These are phyloP conservation scores for Rallus limicola DNA, from an alignment of 2,113 vertebrate species.

Conservation along the genomic window DNA sequence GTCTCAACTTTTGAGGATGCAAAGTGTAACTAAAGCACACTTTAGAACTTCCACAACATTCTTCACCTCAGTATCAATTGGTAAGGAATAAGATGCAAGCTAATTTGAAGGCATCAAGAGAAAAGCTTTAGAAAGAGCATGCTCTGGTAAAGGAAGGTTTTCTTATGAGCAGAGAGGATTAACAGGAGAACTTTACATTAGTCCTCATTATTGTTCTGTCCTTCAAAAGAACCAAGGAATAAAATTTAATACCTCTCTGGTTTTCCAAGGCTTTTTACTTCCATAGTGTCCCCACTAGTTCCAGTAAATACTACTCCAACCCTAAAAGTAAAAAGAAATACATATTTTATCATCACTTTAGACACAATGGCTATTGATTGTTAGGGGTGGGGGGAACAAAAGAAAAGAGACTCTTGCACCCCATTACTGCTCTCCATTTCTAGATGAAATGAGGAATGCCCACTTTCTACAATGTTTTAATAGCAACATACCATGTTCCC, in stretches of 20 bases:
- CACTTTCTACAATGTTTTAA: not conserved
- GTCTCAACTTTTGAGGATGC: not conserved
- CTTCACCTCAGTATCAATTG: not conserved
- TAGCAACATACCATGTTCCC: not conserved
- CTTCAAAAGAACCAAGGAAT: not conserved
- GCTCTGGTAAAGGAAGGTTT: not conserved
- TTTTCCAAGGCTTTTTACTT: conserved; percentile 91
- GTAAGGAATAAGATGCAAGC: not conserved
- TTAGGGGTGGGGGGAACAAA: too few species aligned
- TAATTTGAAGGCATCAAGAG: not conserved
- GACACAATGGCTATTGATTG: not conserved
- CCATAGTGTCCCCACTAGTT: conserved; percentile 85
- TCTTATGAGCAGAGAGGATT: not conserved
- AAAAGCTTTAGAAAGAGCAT: not conserved
- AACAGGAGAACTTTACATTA: not conserved
- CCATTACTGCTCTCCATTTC: not conserved
- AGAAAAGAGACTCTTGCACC: not conserved
- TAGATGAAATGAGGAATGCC: not conserved
- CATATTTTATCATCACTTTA: not conserved
- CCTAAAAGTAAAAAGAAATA: conserved; percentile 66
- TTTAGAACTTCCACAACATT: not conserved
- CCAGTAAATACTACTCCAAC: conserved; percentile 90
- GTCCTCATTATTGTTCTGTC: not conserved
- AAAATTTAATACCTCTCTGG: conserved; percentile 83
- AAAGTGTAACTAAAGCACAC: too few species aligned